phyloP scores from a whole-genome alignment of 1,140 invertebrate genomes.

The Holcopasites calliopsidis region DNA sequence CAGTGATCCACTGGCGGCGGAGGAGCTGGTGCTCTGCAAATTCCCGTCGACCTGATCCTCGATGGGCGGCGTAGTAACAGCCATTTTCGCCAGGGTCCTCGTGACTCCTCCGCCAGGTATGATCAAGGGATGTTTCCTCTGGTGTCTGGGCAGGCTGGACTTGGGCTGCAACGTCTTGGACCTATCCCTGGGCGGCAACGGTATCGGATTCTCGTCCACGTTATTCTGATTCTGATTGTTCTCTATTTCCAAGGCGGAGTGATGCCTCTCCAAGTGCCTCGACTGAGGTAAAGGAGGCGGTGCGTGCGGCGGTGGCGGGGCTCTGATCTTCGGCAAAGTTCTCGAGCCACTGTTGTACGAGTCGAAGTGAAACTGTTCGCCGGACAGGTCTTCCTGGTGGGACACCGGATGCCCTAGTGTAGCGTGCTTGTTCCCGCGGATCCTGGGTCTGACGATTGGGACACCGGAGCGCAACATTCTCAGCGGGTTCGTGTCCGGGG shows the following conservation, averaged over 20 bases:
- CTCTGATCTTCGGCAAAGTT: conserved; percentile 73
- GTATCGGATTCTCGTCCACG: conserved; percentile 86
- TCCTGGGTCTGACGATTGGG: conserved; percentile 82
- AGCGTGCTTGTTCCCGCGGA: conserved; percentile 81
- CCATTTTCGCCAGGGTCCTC: conserved; percentile 83
- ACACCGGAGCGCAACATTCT: conserved; percentile 85
- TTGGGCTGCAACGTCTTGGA: conserved; percentile 84
- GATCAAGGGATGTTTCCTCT: conserved; percentile 93
- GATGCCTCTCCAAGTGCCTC: conserved; percentile 68
- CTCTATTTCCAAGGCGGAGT: conserved; percentile 72
- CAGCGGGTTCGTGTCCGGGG: conserved; percentile 83
- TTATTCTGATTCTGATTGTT: conserved; percentile 77
- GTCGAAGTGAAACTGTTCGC: conserved; percentile 67
- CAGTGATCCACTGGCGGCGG: conserved; percentile 20
- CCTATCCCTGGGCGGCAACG: conserved; percentile 90
- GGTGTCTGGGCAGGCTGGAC: conserved; percentile 86
- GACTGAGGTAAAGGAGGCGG: conserved; percentile 50
- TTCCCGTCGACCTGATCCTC: conserved; percentile 73
- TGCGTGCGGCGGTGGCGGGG: conserved; percentile 61
- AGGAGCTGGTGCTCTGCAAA: conserved; percentile 46
- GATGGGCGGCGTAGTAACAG: conserved; percentile 70
- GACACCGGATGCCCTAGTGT: conserved; percentile 43
- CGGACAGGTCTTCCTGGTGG: conserved; percentile 61
- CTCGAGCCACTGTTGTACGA: conserved; percentile 71
- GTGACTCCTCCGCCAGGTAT: conserved; percentile 85